Evolutionary conservation across 2,888 invertebrate species (phyloP).

Genomic region (Drosophila kanekoi): DNA sequence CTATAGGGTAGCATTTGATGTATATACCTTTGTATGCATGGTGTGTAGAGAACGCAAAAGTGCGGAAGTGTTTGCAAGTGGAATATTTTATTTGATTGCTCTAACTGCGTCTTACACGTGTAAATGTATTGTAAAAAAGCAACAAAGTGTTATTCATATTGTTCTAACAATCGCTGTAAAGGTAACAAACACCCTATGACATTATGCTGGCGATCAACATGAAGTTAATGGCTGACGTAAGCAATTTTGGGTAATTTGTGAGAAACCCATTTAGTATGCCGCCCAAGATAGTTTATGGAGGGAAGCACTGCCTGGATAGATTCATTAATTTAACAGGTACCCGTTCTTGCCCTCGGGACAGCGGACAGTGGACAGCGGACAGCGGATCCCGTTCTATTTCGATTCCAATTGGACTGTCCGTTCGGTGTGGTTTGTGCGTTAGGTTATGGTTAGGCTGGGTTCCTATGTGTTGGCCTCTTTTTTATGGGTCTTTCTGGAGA

Average conservation of each 20-base stretch:
- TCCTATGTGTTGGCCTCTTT: conserved; percentile 12
- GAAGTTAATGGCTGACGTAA: conserved; percentile 8
- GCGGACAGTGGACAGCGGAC: not conserved
- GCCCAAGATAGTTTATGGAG: not conserved
- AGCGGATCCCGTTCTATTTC: conserved; percentile 15
- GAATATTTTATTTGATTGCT: conserved; percentile 19
- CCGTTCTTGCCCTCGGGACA: conserved; percentile 6
- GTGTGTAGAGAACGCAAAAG: conserved; percentile 4
- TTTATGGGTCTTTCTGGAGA: conserved; percentile 6
- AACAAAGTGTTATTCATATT: not conserved
- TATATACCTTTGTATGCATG: conserved; percentile 1
- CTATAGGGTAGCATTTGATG: not conserved
- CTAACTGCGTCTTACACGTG: conserved; percentile 18
- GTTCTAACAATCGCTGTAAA: not conserved
- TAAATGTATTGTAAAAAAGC: not conserved
- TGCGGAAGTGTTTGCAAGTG: conserved; percentile 28
- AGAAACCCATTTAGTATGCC: conserved; percentile 19
- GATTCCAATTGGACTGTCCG: conserved; percentile 26
- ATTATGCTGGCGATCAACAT: conserved; percentile 11
- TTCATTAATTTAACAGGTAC: conserved; percentile 27
- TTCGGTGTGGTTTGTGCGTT: conserved; percentile 29
- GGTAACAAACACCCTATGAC: not conserved
- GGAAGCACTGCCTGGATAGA: not conserved
- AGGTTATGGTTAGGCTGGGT: conserved; percentile 40
- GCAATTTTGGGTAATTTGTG: conserved; percentile 19